Percentiles rank a stretch among this genome's conserved stretches.
Conservation (phyloP, 1,140 invertebrate species). For the Pseudachorutes palmiensis region DNA sequence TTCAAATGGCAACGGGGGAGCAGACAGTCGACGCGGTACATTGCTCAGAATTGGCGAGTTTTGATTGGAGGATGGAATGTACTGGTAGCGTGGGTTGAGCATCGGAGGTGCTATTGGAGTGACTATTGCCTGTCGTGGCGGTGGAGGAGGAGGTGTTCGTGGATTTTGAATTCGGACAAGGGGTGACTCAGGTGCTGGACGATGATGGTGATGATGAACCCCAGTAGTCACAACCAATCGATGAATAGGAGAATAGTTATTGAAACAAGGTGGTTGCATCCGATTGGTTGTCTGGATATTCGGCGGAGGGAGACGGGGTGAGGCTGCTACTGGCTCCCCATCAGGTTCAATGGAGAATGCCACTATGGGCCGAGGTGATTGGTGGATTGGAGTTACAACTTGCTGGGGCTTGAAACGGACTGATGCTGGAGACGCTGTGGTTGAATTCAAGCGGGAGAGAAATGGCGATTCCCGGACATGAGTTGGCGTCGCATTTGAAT, state of each 20-base stretch:
- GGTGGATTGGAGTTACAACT: conserved; percentile 6
- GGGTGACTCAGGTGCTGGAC: conserved; percentile 24
- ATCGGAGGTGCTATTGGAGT: conserved; percentile 25
- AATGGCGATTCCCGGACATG: background rate
- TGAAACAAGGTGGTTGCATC: conserved; percentile 37
- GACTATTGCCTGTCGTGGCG: background rate
- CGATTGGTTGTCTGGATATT: conserved; percentile 17
- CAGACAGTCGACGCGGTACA: background rate
- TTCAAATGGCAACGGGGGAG: background rate
- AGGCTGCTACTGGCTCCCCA: background rate
- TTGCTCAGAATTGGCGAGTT: conserved; percentile 34
- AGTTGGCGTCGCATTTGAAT: background rate
- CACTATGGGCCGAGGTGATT: background rate
- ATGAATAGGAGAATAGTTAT: conserved; percentile 38
- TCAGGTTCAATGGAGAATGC: background rate
- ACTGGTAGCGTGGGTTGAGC: conserved; percentile 35
- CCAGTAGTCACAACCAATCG: conserved; percentile 36
- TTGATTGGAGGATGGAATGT: conserved; percentile 38
- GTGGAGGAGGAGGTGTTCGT: background rate
- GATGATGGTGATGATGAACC: conserved; percentile 23
- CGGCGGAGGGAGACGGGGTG: conserved; percentile 6
- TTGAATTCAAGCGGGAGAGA: conserved; percentile 6
- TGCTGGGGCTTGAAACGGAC: conserved; percentile 8
- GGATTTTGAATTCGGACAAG: conserved; percentile 9
- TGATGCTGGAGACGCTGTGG: conserved; percentile 1